phyloP scores from a whole-genome alignment of 2,113 vertebrate genomes.

The Megaptera novaeangliae region DNA sequence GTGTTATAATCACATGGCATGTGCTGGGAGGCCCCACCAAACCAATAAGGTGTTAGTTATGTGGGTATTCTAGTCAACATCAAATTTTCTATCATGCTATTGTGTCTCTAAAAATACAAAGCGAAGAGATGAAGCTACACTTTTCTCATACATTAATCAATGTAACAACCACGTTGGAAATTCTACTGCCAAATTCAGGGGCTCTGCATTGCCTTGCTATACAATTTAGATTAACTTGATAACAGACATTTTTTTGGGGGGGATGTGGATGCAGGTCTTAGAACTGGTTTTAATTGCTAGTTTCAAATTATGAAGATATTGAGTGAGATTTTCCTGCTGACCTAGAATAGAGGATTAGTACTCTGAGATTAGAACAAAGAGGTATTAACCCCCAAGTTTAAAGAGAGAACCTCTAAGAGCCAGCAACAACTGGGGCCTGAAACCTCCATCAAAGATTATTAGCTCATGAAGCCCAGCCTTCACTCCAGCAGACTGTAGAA shows the following conservation, averaged over 20 bases:
- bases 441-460: neutral
- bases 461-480: neutral
- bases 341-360: neutral
- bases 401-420: neutral
- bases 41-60: neutral
- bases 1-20: neutral
- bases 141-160: neutral
- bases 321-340: neutral
- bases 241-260: neutral
- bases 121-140: neutral
- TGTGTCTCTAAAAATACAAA: neutral
- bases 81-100: neutral
- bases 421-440: neutral
- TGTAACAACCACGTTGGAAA: neutral
- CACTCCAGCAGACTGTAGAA: neutral
- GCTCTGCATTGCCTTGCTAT: neutral
- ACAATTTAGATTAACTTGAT: neutral
- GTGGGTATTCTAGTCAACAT: neutral
- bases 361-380: neutral
- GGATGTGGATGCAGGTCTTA: neutral
- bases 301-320: neutral
- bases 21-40: neutral
- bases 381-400: neutral
- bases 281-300: neutral
- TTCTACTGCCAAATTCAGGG: neutral